Evolutionary conservation across 2,113 vertebrate genomes (phyloP), one percentile per base, ranked within the genome.

Genomic region (Serinus canaria): DNA sequence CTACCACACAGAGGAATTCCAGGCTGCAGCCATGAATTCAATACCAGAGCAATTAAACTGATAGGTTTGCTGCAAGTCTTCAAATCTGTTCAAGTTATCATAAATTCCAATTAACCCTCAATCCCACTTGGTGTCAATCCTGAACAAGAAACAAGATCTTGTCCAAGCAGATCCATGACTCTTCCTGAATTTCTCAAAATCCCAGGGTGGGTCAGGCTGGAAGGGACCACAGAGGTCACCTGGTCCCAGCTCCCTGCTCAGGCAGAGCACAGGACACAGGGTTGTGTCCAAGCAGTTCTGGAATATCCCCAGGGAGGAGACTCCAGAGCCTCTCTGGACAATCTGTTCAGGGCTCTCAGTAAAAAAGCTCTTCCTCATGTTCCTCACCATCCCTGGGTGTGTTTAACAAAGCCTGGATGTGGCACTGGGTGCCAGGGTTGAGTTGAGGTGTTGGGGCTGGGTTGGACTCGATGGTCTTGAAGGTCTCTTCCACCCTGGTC

Each of bases 271-370:
- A 55, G 8, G 46, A 30, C 47, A 17, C 47, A 56, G 35, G 8
- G 2, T 3, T 14, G 41, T 55, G 16, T 55, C 49, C 66, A 35
- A 10, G 0, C 0, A 0, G 7, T 0, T 80, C 49, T 56, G 49
- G 49, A 80, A 80, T 27, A 43, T 41, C 35, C 2, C 49, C n/a
- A 14, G 25, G 14, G 43, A 72, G 14, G 73, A 72, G 43, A 22
- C 11, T 15, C 11, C 49, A 72, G 4, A 64, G 7, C 35, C 10
- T 22, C 66, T 72, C 66, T 56, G 75, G 24, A 13, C 13, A 20
- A 47, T 37, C 56, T 72, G 3, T 10, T 55, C 44, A 76, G 44
- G 2, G 56, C 56, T 49, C 33, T n/a, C 10, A 6, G 22, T 6
- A 2, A 33, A 33, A n/a, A 70, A 47, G 6, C 49, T 31, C 30